Conservation (phyloP, 2,113 vertebrate species). For the Cricetomys ansorgei region DNA sequence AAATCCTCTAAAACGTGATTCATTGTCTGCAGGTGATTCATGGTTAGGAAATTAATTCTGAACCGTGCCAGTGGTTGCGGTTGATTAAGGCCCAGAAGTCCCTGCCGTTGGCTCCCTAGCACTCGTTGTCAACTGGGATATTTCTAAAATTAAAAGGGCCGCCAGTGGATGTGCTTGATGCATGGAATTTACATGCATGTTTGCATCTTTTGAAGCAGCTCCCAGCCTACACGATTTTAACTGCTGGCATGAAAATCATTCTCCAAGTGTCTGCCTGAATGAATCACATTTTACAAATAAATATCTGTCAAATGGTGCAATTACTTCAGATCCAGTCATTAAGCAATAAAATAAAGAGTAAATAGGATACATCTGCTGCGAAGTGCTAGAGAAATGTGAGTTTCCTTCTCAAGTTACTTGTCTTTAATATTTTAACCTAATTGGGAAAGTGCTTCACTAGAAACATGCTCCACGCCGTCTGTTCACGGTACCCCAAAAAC, state of each 20-base stretch:
- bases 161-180: conserved; percentile 87
- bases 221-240: conserved; percentile 84
- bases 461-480: conserved; percentile 78
- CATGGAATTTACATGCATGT: conserved; percentile 86
- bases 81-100: conserved; percentile 90
- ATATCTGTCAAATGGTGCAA: conserved; percentile 91
- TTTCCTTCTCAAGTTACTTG: conserved; percentile 90
- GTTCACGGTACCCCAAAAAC: conserved; percentile 62
- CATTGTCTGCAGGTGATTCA: conserved; percentile 92
- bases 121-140: conserved; percentile 88
- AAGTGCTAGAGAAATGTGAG: conserved; percentile 90
- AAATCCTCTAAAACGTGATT: conserved; percentile 87
- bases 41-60: conserved; percentile 91
- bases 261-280: conserved; percentile 88
- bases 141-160: conserved; percentile 86
- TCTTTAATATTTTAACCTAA: conserved; percentile 87
- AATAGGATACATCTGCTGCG: conserved; percentile 91
- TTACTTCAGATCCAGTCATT: conserved; percentile 90
- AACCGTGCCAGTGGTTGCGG: conserved; percentile 88
- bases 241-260: conserved; percentile 87
- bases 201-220: conserved; percentile 88
- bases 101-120: conserved; percentile 86
- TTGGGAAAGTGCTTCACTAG: conserved; percentile 85
- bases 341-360: conserved; percentile 91
- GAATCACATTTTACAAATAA: conserved; percentile 92